Conservation (phyloP, 2,888 invertebrate genomes). For the Pheosia gnoma region DNA sequence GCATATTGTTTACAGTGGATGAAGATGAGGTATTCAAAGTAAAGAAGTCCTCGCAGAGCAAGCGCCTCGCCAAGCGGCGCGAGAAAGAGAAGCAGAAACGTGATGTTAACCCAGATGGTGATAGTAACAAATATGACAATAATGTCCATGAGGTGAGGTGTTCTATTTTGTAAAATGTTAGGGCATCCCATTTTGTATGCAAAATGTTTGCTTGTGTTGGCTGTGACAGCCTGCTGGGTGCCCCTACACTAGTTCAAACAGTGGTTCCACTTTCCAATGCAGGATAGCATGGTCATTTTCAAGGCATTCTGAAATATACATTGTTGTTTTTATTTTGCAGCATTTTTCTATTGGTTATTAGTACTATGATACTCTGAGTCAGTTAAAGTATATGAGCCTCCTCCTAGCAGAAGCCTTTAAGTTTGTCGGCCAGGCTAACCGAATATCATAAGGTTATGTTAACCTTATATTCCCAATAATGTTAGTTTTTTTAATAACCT, state of each 20-base stretch:
- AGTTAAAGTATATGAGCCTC: too few relatives aligned
- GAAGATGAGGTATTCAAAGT: conserved; percentile 97
- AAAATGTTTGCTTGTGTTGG: too few relatives aligned
- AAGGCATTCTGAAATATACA: background rate
- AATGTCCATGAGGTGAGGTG: conserved; percentile 67
- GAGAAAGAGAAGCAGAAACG: conserved; percentile 86
- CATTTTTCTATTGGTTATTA: background rate
- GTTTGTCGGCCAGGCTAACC: too few relatives aligned
- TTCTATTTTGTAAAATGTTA: conserved; percentile 8
- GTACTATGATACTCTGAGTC: background rate
- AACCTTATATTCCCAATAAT: too few relatives aligned
- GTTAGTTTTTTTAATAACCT: too few relatives aligned
- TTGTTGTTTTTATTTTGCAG: background rate
- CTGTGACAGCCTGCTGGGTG: too few relatives aligned
- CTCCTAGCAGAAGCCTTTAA: too few relatives aligned
- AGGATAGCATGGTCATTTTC: too few relatives aligned
- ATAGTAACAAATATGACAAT: conserved; percentile 74
- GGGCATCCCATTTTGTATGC: background rate
- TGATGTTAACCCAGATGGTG: conserved; percentile 57
- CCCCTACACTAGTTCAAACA: too few relatives aligned
- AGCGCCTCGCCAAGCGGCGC: conserved; percentile 92
- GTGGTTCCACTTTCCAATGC: too few relatives aligned
- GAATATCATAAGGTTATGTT: too few relatives aligned
- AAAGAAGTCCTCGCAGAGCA: conserved; percentile 97
- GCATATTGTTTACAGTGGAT: conserved; percentile 75